These are phyloP conservation scores for Metridium senile DNA, from an alignment of 92 coral and sea anemone genomes.

Conservation along the genomic window DNA sequence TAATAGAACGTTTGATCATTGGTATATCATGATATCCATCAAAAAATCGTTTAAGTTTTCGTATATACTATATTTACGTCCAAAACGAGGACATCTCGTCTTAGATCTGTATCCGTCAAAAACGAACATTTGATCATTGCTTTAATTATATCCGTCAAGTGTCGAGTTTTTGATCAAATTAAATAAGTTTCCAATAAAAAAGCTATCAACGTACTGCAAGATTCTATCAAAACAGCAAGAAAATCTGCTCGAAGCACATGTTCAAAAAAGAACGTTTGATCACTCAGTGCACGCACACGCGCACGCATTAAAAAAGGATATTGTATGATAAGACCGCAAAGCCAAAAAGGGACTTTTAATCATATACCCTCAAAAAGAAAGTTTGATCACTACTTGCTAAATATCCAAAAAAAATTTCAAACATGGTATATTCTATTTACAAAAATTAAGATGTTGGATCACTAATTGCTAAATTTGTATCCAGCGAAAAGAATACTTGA, in stretches of 20 bases:
- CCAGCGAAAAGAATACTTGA: not conserved
- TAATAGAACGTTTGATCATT: not conserved
- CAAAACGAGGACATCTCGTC: too few species aligned
- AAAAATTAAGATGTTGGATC: not conserved
- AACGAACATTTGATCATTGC: not conserved
- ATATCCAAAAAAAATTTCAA: too few species aligned
- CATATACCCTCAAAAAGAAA: not conserved
- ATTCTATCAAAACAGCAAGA: not conserved
- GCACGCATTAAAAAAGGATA: too few species aligned
- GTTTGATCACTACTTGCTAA: not conserved
- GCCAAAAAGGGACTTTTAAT: not conserved
- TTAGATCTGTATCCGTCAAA: not conserved
- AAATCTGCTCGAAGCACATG: not conserved
- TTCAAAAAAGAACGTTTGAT: not conserved
- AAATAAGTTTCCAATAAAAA: too few species aligned
- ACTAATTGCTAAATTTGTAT: not conserved
- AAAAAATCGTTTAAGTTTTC: not conserved
- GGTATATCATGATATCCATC: not conserved
- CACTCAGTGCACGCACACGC: too few species aligned
- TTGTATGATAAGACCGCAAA: not conserved
- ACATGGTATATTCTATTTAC: not conserved
- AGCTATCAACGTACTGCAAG: too few species aligned
- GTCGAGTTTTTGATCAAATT: not conserved
- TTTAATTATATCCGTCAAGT: too few species aligned
- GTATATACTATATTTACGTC: not conserved